These are phyloP conservation scores for Chironomus tentans DNA, from an alignment of 2,888 invertebrate species.

Conservation along the genomic window DNA sequence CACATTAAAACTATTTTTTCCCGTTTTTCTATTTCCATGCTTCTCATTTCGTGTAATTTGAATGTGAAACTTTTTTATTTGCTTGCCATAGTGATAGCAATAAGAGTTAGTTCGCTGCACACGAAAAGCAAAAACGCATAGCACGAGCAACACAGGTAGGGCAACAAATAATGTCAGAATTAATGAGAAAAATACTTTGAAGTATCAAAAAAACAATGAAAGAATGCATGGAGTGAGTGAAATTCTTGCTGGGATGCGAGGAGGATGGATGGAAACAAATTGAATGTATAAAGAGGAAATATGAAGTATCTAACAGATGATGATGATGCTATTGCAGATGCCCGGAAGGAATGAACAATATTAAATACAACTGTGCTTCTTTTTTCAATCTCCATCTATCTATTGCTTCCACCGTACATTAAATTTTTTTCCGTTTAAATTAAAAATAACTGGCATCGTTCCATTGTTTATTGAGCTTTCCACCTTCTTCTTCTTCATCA, in stretches of 20 bases:
- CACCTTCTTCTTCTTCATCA: not conserved
- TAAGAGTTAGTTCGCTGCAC: too few species aligned
- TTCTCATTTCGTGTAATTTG: not conserved
- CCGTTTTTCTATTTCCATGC: not conserved
- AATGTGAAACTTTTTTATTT: not conserved
- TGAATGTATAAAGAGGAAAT: too few species aligned
- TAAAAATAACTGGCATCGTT: not conserved
- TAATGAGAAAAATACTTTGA: not conserved
- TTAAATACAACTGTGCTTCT: too few species aligned
- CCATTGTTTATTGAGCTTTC: not conserved
- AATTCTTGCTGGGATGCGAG: not conserved
- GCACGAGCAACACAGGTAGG: too few species aligned
- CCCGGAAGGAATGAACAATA: too few species aligned
- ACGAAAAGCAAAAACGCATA: too few species aligned
- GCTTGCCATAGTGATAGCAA: not conserved
- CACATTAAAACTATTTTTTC: not conserved
- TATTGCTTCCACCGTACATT: not conserved
- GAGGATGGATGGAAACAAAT: too few species aligned
- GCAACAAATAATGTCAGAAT: not conserved
- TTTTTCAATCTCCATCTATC: too few species aligned
- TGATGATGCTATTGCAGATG: too few species aligned
- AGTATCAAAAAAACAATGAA: not conserved
- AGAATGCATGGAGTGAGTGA: not conserved
- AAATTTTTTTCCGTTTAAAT: not conserved
- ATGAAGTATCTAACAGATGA: too few species aligned